A percentile compares a stretch with the other conserved stretches of the same genome.
Evolutionary conservation across 2,888 invertebrate genomes (phyloP).

Genomic region (Ditylenchus weischeri): DNA sequence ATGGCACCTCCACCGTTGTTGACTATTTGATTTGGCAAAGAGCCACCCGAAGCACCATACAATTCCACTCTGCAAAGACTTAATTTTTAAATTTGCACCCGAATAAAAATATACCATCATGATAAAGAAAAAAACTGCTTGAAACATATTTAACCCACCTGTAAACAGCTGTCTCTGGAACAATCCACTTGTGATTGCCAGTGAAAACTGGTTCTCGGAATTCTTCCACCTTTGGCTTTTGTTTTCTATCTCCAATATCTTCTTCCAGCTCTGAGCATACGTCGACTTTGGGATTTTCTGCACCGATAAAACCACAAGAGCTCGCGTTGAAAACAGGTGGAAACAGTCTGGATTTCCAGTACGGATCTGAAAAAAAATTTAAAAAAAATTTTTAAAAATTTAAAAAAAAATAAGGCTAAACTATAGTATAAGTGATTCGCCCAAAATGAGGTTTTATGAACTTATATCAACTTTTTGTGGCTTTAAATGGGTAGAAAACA

Average conservation of each 20-base stretch:
- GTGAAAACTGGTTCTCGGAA: not conserved
- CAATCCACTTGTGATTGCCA: slow-evolving; percentile 18
- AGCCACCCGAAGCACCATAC: slow-evolving; percentile 38
- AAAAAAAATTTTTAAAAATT: no score
- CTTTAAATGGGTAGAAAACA: no score
- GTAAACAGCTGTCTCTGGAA: slow-evolving; percentile 8
- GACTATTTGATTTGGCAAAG: slow-evolving; percentile 17
- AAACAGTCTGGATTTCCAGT: slow-evolving; percentile 1
- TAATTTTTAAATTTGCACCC: not conserved
- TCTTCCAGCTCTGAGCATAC: not conserved
- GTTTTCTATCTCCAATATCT: not conserved
- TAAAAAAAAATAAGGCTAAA: no score
- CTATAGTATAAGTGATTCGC: no score
- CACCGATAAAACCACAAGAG: slow-evolving; percentile 1
- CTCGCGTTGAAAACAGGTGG: not conserved
- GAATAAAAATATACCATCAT: no score
- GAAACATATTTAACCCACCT: slow-evolving; percentile 1
- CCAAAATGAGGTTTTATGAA: no score
- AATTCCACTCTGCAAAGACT: slow-evolving; percentile 31
- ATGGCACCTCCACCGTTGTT: slow-evolving; percentile 32
- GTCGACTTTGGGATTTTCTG: slow-evolving; percentile 3
- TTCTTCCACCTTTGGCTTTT: not conserved
- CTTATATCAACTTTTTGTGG: no score
- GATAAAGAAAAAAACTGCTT: no score
- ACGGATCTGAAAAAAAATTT: not conserved